A percentile compares a stretch with the other conserved stretches of the same genome.
These are phyloP conservation scores for Egretta garzetta DNA, from an alignment of 2,113 vertebrate genomes.

Conservation along the genomic window DNA sequence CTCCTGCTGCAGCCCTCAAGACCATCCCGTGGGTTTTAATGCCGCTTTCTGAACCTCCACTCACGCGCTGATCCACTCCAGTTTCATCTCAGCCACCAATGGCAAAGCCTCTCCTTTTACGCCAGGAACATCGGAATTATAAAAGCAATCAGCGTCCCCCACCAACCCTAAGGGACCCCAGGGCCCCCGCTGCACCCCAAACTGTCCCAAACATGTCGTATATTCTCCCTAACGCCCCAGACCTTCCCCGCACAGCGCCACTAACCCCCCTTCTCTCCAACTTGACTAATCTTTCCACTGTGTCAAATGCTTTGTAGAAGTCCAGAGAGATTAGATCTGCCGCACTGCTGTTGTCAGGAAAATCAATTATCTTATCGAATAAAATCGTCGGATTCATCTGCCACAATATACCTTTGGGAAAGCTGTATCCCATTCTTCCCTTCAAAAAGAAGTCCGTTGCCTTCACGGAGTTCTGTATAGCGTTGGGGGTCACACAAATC, in stretches of 20 bases:
- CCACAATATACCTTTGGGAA: neutral
- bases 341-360: conserved; percentile 3
- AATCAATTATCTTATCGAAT: conserved; percentile 47
- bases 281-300: conserved; percentile 4
- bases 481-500: neutral
- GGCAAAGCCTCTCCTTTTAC: neutral
- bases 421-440: neutral
- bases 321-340: conserved; percentile 44
- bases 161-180: neutral
- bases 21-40: neutral
- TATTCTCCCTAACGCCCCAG: neutral
- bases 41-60: neutral
- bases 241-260: neutral
- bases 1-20: neutral
- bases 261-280: neutral
- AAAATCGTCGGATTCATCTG: conserved; percentile 9
- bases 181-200: neutral
- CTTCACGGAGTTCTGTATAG: neutral
- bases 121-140: neutral
- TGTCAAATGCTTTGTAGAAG: neutral
- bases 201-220: neutral
- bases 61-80: neutral
- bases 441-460: neutral
- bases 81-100: neutral
- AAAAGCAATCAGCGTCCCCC: neutral